Evolutionary conservation across 2,888 invertebrate genomes (phyloP), one percentile per base, ranked within the genome.

Genomic region (Epinotia demarniana): DNA sequence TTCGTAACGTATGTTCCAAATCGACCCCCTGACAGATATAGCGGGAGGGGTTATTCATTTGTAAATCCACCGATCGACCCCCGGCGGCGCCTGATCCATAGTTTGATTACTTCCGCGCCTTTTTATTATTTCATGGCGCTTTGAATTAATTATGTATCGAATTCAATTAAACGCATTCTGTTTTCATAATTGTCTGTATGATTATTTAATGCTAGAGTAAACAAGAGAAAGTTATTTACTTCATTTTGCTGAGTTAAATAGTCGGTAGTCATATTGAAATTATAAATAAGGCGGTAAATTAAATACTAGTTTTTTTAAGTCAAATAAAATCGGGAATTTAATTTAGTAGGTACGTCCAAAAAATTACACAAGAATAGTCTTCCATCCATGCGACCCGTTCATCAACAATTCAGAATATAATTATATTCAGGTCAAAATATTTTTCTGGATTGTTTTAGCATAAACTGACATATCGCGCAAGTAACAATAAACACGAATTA

Each of bases 41-140:
- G 23, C 11, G 19, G 55, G 33, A 58, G 55, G 61, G 55, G 53
- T 16, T 43, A 18, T 57, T 57, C 63, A 57, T 69, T 63, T 69
- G 46, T 33, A 57, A 69, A 57, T 49, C 33, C 27, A 57, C 61
- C 57, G 55, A 55, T 33, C 43, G 69, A 19, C 69, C 73, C 73
- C 69, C 66, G 58, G 18, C 69, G 69, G 73, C 18, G 66, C 2
- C 8, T 4, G 53, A 23, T 57, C 46, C 53, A 60, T 53, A 43
- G 61, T 55, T 68, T 57, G 57, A 74, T 69, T 69, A 63, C 60
- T 69, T 69, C 43, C 60, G 69, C 60, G 46, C 46, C 13, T 27
- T 69, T 68, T 66, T 72, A 49, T 66, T 27, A 53, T 66, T 66
- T 66, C 60, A 73, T 49, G 66, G 43, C 12, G 23, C 27, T 69